Base-by-base conservation (phyloP, 2,888 invertebrate genomes). In the Mimumesa dahlbomi region DNA sequence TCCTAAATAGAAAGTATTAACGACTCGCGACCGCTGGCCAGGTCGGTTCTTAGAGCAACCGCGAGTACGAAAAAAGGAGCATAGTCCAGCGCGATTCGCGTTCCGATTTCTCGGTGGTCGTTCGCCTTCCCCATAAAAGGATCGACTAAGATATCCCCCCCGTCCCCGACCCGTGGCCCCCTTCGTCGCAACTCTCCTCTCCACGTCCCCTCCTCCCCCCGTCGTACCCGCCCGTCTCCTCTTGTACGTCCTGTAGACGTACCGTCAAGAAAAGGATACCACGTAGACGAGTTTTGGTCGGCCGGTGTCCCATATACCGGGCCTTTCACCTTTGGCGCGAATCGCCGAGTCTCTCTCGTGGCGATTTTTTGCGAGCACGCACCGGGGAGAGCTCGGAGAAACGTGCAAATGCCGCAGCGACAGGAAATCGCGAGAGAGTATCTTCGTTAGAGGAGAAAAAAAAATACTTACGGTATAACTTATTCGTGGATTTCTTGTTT, bases 271-370 rank as follows among this genome's bases (percentile, higher is more conserved):
- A 68, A 77, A 79, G 65, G 75, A 82, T 84, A 84, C 84, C 85
- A 84, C 86, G 84, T 84, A 86, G 81, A 86, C 81, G 82, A 85
- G 83, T 84, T 85, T 42, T 66, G 75, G 48, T 53, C 66, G 56
- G 79, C 77, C 80, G 76, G 77, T 85, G 87, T 88, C 85, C 85
- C 82, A 87, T 87, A 86, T 86, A 85, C 74, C 80, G 80, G 83
- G 87, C 85, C 87, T 88, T 88, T 88, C 87, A 88, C 87, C 88
- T 88, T 82, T 82, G 73, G 66, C 79, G 67, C 68, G 69, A 53
- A 68, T 68, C 65, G 49, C 21, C 54, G 53, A 46, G 14, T 59
- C 72, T 72, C 67, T 68, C 64, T 58, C 58, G 48, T 38, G 46
- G 52, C 31, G 46, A 62, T 62, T 63, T 69, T 61, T 68, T 69